A percentile compares a stretch with the other conserved stretches of the same genome.
phyloP scores from a whole-genome alignment of 2,113 vertebrate species.

The Ameiurus melas region DNA sequence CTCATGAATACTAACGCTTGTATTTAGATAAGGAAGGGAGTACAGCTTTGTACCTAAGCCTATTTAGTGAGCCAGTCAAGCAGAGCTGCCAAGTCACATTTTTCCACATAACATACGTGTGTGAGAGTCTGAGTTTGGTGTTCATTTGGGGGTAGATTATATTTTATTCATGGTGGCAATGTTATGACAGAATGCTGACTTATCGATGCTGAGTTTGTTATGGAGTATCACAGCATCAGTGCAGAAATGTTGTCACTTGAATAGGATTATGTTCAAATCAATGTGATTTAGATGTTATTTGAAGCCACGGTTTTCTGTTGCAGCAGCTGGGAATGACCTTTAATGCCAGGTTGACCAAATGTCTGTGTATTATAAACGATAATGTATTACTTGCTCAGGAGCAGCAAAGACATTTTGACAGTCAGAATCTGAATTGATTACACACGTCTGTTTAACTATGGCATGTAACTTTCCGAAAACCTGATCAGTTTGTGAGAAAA shows the following conservation, averaged over 20 bases:
- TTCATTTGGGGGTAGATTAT: background rate
- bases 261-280: background rate
- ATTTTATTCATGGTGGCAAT: slow-evolving; percentile 28
- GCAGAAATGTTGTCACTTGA: background rate
- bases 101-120: slow-evolving; percentile 19
- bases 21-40: slow-evolving; percentile 35
- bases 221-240: background rate
- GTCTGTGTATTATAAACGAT: background rate
- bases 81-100: slow-evolving; percentile 44
- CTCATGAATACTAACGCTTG: slow-evolving; percentile 37
- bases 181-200: background rate
- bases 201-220: background rate
- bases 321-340: slow-evolving; percentile 4
- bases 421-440: background rate
- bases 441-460: background rate
- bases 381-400: background rate
- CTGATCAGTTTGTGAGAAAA: background rate
- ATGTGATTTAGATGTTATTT: background rate
- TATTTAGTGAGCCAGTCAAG: slow-evolving; percentile 35
- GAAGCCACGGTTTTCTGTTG: background rate
- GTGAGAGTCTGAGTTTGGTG: slow-evolving; percentile 33
- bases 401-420: background rate
- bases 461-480: background rate
- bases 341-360: background rate
- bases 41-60: slow-evolving; percentile 47